These are phyloP conservation scores for Epirrhoe alternata DNA, from an alignment of 2,888 invertebrate species.

Conservation along the genomic window DNA sequence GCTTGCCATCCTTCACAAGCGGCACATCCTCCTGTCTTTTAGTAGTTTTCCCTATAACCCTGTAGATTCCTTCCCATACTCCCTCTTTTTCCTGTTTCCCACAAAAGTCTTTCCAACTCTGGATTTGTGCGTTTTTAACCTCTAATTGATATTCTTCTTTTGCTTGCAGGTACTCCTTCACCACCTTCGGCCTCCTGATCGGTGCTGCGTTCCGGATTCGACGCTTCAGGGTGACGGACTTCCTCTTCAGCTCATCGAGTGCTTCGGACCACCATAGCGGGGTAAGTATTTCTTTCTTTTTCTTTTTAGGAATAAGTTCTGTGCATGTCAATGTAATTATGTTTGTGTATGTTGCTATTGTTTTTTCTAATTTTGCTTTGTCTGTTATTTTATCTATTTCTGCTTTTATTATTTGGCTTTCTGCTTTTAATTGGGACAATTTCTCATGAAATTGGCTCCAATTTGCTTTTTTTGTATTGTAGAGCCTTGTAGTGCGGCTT, in stretches of 20 bases:
- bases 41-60: neutral
- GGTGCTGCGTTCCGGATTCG: neutral
- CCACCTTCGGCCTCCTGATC: neutral
- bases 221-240: too few relatives aligned
- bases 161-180: slow-evolving; percentile 9
- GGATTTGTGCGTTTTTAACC: slow-evolving; percentile 19
- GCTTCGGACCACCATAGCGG: too few relatives aligned
- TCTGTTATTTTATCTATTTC: neutral
- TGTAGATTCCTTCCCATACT: slow-evolving; percentile 7
- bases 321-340: neutral
- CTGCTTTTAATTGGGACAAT: slow-evolving; percentile 16
- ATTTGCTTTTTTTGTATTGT: slow-evolving; percentile 1
- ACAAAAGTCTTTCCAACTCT: slow-evolving; percentile 39
- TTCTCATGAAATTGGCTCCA: slow-evolving; percentile 10
- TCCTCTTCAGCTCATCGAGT: neutral
- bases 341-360: neutral
- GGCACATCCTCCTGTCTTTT: slow-evolving; percentile 13
- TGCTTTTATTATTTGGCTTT: neutral
- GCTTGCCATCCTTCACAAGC: neutral
- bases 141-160: neutral
- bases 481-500: neutral
- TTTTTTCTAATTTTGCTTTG: neutral
- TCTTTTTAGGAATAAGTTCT: neutral
- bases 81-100: slow-evolving; percentile 18
- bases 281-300: neutral